Base-by-base conservation (phyloP, 1,140 invertebrate genomes). In the Drosophila rufa region DNA sequence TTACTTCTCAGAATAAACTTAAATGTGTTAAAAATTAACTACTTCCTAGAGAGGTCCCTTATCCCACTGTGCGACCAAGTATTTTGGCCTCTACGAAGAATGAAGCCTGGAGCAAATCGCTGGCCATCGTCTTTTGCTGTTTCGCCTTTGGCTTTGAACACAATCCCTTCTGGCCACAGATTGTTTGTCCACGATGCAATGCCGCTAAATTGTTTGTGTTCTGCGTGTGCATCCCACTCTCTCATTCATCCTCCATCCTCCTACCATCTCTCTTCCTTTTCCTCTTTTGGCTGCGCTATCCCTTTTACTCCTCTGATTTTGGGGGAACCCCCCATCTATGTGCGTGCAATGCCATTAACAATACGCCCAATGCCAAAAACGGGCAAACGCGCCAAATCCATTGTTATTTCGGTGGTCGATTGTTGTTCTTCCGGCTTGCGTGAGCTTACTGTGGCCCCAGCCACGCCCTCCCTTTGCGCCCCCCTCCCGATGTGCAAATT, bases 351-450 rank as follows among this genome's bases (percentile, higher is more conserved):
- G 78, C 84, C 85, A 89, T 89, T 89, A 90, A 89, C 84, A 90
- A 89, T 87, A 87, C 84, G 84, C 80, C 84, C 84, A 84, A 87
- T 89, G 85, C 85, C 85, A 89, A 80, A 78, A 87, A 89, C 83
- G 70, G 84, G 71, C 66, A 87, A 87, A 84, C 84, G 84, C 84
- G 85, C 74, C 81, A 89, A 90, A 89, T 87, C 84, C 84, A 89
- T 89, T 89, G 84, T 89, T 89, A 90, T 89, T 89, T 90, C 82
- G 85, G 81, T 62, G 85, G 81, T 90, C 85, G 81, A 89, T 90
- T 89, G 85, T 89, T 85, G 85, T 89, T 89, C 84, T 89, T 89
- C 84, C 84, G 84, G 84, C 78, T 89, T 89, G 85, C 85, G 85
- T 87, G 84, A 89, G 84, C 84, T 87, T 87, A 87, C 66, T 75